Base-by-base conservation (phyloP, 1,140 invertebrate species). In the Nasonia vitripennis region DNA sequence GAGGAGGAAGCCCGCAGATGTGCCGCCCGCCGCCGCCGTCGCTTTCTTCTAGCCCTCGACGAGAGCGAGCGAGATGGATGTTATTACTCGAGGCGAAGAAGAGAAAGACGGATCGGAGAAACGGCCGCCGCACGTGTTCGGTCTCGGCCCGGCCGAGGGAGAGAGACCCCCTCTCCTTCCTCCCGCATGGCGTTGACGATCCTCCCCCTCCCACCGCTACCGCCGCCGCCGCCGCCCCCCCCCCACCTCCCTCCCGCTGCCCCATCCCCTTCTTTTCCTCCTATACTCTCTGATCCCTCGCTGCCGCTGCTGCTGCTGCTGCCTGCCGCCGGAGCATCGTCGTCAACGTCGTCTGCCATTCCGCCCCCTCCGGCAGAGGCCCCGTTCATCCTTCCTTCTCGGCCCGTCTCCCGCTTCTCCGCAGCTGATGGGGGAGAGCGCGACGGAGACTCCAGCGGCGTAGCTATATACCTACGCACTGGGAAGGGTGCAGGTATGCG, bases 31-130 rank as follows among this genome's bases (percentile, higher is more conserved):
- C 37, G 37, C 37, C 37, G 68, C 27, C 71, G 31, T 78, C 74
- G 73, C 81, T 83, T 83, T 83, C 82, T 78, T 84, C 74, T 84
- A 51, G 81, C 48, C 85, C 85, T 83, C 75, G 71, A 74, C 77
- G 48, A 14, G 48, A 55, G 51, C 11, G 77, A 55, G 14, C 23
- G 68, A 55, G 77, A 55, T 17, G 55, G 55, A 62, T 62, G 55
- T 62, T 62, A 62, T 62, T 62, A 17, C 6, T 62, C 55, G 45
- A 31, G 14, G 45, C 48, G 48, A 78, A 55, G 77, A 55, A 34
- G 67, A 70, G 67, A 81, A 11, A 31, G 68, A 71, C 27, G 41
- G 55, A 41, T 41, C 23, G 41, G 41, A 73, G 14, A 75, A 74
- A 75, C 81, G 51, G 12, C 20, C 51, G 34, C 12, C 51, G 34